These are phyloP conservation scores for Cyanistes caeruleus DNA, from an alignment of 2,113 vertebrate species.

Conservation along the genomic window DNA sequence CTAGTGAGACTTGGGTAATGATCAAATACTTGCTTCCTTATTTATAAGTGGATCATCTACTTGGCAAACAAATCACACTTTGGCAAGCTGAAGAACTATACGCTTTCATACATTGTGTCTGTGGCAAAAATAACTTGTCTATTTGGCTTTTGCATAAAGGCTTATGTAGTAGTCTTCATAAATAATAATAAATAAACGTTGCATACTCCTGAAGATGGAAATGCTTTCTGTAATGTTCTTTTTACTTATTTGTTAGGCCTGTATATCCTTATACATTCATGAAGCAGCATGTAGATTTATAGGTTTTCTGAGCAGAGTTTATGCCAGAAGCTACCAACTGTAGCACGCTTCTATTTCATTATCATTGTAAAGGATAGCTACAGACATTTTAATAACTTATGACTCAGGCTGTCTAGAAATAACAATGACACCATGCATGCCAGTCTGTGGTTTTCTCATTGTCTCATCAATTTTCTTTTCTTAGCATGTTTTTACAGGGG, in stretches of 20 bases:
- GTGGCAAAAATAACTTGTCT: not conserved
- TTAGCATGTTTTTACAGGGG: not conserved
- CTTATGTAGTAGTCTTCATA: not conserved
- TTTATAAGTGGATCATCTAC: not conserved
- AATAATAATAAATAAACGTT: not conserved
- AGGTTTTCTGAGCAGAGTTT: not conserved
- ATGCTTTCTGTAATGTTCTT: not conserved
- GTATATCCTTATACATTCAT: not conserved
- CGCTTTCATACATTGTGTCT: not conserved
- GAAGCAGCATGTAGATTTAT: not conserved
- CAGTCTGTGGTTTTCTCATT: not conserved
- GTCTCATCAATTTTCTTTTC: not conserved
- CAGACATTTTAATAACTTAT: not conserved
- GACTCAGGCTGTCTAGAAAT: not conserved
- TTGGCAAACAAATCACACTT: not conserved
- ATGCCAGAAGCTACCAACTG: not conserved
- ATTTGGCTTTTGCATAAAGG: not conserved
- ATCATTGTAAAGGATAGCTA: not conserved
- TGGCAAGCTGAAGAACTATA: not conserved
- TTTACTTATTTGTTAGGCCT: not conserved
- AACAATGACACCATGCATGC: not conserved
- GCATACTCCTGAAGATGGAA: not conserved
- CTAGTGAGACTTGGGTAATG: not conserved
- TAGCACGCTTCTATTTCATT: slow-evolving; percentile 8
- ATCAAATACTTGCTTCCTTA: not conserved